Percentiles rank a stretch among this genome's conserved stretches.
phyloP scores from a whole-genome alignment of 2,888 invertebrate genomes.

The Kuschelorhynchus macadamiae region DNA sequence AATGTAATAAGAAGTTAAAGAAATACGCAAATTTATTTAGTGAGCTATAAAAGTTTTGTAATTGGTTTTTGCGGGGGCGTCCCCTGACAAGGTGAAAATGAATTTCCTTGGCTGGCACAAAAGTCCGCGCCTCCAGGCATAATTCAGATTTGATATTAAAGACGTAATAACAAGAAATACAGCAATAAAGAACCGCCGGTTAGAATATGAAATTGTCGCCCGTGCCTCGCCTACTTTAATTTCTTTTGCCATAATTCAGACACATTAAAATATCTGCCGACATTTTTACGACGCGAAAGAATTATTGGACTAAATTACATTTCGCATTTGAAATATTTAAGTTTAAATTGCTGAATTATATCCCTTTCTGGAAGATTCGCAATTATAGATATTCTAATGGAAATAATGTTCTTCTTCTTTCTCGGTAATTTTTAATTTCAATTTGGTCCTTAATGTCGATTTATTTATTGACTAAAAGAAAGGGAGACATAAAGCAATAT shows the following conservation, averaged over 20 bases:
- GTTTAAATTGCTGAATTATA: conserved; percentile 64
- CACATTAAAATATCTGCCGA: conserved; percentile 64
- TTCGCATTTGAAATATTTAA: conserved; percentile 65
- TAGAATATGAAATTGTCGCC: conserved; percentile 63
- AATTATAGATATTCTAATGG: conserved; percentile 57
- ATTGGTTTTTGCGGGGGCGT: conserved; percentile 23
- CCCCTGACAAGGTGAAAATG: conserved; percentile 6
- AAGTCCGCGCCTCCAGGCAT: conserved; percentile 30
- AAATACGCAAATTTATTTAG: conserved; percentile 15
- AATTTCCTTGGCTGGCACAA: conserved; percentile 28
- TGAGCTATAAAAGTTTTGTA: conserved; percentile 25
- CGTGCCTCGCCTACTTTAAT: conserved; percentile 62
- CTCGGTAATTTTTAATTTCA: too few relatives aligned
- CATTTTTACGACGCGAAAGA: conserved; percentile 65
- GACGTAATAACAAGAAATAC: conserved; percentile 64
- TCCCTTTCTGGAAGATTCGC: conserved; percentile 57
- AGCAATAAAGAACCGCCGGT: conserved; percentile 63
- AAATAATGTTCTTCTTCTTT: neutral
- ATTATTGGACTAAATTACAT: conserved; percentile 65
- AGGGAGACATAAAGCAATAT: too few relatives aligned
- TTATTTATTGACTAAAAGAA: too few relatives aligned
- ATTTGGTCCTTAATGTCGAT: too few relatives aligned
- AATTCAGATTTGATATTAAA: conserved; percentile 62
- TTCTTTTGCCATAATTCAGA: conserved; percentile 65
- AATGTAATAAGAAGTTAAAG: too few relatives aligned